Evolutionary conservation across 2,113 vertebrate genomes (phyloP), one percentile per base, ranked within the genome.

Genomic region (Osmerus mordax): DNA sequence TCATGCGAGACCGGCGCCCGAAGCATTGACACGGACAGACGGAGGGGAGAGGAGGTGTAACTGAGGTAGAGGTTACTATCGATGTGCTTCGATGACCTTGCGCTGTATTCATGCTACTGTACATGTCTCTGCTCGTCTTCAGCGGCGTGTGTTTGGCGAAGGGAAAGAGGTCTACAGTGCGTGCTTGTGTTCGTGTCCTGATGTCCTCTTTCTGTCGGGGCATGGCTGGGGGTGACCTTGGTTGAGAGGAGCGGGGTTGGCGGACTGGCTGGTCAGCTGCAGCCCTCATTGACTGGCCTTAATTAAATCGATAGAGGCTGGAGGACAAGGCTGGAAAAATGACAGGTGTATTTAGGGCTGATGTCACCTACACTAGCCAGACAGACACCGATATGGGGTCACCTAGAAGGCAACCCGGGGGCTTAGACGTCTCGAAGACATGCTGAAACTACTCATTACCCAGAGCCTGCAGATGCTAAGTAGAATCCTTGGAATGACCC

Each of bases 171-270:
- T 56, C n/a, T 7, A n/a, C n/a, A 9, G 62, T 18, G 14, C 0
- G 5, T 32, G 29, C 18, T 7, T 15, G 62, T 15, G 29, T 64
- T 14, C 23, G 21, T 60, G 2, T 3, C 21, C n/a, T 18, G 28
- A 0, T 63, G 25, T 1, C 3, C 29, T 15, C 21, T 65, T 2
- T 5, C 63, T 16, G 63, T n/a, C 63, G 1, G 28, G 6, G 32
- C 32, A 6, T 41, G 32, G 63, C 63, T 32, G 32, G 63, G n/a
- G 32, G 9, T 65, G 63, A 65, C 63, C 28, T 65, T 65, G 63
- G 63, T 18, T 15, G 9, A 41, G 32, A 41, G 28, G 63, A 36
- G 32, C 7, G 54, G 21, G 23, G 4, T 9, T 15, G 23, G 60
- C 25, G 12, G n/a, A 3, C 23, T 28, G 13, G 12, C 3, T 25